Evolutionary conservation across 2,113 vertebrate genomes (phyloP).

Genomic region (Dolichotis patagonum): DNA sequence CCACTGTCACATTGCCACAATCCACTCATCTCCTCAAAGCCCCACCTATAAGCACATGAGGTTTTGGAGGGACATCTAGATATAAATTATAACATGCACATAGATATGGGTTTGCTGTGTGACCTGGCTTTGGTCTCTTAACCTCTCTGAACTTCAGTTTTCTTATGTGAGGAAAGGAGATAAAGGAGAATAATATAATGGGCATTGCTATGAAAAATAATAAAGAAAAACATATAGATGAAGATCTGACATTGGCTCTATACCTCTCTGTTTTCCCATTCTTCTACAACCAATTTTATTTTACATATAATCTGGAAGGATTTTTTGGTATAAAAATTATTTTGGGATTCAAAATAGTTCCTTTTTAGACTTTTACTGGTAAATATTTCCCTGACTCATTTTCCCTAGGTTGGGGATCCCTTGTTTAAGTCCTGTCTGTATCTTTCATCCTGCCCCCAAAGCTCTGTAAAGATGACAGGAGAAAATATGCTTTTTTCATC

Average conservation of each 20-base stretch:
- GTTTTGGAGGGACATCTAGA: background rate
- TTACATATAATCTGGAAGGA: background rate
- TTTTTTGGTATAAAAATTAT: conserved; percentile 10
- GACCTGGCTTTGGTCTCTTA: background rate
- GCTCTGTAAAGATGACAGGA: background rate
- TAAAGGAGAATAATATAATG: background rate
- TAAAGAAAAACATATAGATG: background rate
- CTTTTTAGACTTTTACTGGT: background rate
- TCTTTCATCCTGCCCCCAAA: rapidly evolving
- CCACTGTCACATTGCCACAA: background rate
- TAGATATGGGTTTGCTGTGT: background rate
- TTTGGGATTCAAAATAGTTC: background rate
- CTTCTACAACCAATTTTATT: background rate
- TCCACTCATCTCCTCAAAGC: background rate
- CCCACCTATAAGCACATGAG: background rate
- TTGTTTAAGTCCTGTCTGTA: background rate
- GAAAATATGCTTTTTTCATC: background rate
- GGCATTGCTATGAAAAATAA: background rate
- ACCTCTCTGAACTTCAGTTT: background rate
- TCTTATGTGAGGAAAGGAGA: background rate
- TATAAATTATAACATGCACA: background rate
- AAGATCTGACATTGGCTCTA: background rate
- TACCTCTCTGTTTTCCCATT: background rate
- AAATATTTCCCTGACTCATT: background rate
- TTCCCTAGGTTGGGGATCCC: background rate